These are phyloP conservation scores for Nymphalis urticae DNA, from an alignment of 2,888 invertebrate genomes.

Conservation along the genomic window DNA sequence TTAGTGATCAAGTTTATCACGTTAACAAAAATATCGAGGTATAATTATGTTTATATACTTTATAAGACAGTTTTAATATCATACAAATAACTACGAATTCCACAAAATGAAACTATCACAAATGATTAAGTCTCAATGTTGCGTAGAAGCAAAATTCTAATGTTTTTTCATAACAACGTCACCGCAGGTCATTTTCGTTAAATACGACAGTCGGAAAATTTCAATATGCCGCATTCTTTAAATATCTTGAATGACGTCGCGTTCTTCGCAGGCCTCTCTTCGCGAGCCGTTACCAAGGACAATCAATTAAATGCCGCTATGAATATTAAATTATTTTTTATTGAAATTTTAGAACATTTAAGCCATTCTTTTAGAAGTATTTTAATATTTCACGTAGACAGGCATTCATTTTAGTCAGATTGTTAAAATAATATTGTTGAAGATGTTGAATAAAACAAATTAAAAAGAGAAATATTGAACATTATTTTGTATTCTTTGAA, in stretches of 20 bases:
- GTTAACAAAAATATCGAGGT: too few relatives aligned
- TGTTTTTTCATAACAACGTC: constrained; percentile 28
- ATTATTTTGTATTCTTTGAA: too few relatives aligned
- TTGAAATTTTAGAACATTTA: constrained; percentile 1
- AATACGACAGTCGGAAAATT: constrained; percentile 68
- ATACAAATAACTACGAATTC: too few relatives aligned
- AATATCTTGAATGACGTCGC: constrained; percentile 63
- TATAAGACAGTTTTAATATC: too few relatives aligned
- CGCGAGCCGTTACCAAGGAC: constrained; percentile 49
- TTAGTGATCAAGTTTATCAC: too few relatives aligned
- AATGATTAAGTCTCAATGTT: too few relatives aligned
- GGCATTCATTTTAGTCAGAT: not conserved
- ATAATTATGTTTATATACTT: too few relatives aligned
- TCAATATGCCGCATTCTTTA: constrained; percentile 76
- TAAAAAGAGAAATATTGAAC: too few relatives aligned
- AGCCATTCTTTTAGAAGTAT: not conserved
- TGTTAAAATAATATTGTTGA: not conserved
- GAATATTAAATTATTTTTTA: constrained; percentile 60
- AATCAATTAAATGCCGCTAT: constrained; percentile 68
- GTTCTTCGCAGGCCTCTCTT: constrained; percentile 53
- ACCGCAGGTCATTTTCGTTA: constrained; percentile 62
- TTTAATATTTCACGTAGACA: not conserved
- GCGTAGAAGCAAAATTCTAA: not conserved
- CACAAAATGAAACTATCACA: too few relatives aligned
- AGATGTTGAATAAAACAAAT: too few relatives aligned